Conservation (phyloP, 2,797 vertebrate species). For the Gorsachius magnificus region DNA sequence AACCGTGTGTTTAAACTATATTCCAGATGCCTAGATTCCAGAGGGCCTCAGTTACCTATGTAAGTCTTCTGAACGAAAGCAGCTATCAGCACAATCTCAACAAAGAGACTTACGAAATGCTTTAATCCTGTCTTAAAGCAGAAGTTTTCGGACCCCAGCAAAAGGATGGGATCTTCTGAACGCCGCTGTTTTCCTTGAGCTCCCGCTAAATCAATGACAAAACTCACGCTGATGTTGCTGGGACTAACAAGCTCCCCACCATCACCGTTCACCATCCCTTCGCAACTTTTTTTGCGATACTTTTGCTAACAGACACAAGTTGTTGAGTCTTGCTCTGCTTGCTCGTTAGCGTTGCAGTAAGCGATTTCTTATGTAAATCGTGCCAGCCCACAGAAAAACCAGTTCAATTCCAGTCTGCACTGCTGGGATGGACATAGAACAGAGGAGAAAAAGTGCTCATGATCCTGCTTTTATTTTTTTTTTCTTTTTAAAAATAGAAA, state of each 20-base stretch:
- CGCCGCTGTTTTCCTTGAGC: background rate
- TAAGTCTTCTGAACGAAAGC: background rate
- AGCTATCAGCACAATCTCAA: background rate
- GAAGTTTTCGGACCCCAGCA: background rate
- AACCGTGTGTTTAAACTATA: background rate
- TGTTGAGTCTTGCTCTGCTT: background rate
- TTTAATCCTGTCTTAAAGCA: background rate
- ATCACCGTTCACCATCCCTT: background rate
- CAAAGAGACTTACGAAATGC: background rate
- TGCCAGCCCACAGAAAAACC: slow-evolving; percentile 44
- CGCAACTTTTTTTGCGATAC: background rate
- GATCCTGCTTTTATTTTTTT: too few relatives aligned
- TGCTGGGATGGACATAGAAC: background rate
- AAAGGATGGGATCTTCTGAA: background rate
- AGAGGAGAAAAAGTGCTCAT: background rate
- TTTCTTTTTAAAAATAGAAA: background rate
- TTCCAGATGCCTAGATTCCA: background rate
- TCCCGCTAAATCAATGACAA: background rate
- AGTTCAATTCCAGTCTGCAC: slow-evolving; percentile 29
- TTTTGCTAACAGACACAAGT: background rate
- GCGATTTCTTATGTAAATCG: slow-evolving; percentile 7
- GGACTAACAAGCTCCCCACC: background rate
- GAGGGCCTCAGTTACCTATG: background rate
- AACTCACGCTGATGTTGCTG: background rate
- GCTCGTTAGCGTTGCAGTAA: background rate